Base-by-base conservation (phyloP, 2,113 vertebrate species). In the Nesoenas mayeri region DNA sequence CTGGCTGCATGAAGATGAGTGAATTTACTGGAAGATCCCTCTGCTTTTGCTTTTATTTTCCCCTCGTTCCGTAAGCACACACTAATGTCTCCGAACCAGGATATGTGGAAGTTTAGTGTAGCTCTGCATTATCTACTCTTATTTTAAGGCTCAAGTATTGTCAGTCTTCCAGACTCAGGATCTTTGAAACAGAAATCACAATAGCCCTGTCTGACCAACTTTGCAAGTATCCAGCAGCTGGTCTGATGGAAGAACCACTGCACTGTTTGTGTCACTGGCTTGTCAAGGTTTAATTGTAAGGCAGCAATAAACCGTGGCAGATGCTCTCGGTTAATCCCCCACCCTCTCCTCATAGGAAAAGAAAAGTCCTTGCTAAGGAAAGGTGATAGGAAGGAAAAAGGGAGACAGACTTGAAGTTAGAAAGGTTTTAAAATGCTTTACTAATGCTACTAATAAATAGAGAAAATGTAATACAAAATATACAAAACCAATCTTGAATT, bases 51-150 rank as follows among this genome's bases (percentile, higher is more conserved):
- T 61, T 6, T 1, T 64, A 18, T 71, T 81, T 79, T 70, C 22
- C 1, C 3, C 31, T 70, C 7, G 47, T 73, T 69, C 10, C 0
- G 0, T 65, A 81, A 78, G 9, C 15, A 32, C 7, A 32, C 1
- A 0, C 15, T 79, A 13, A 28, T 28, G 16, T 65, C 47, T 56
- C 34, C 3, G 2, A 78, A 61, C 5, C 19, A n/a, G 34, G 4
- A n/a, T 15, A 36, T 4, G 6, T 32, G 28, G 11, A 72, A 78
- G 12, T 81, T 19, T 81, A 11, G 8, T 73, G 38, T 40, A 73
- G 31, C 15, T 85, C 57, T 81, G 15, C 14, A 6, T 36, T 47
- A 29, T 26, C 32, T 57, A 11, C 18, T 81, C 32, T 77, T 48
- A 4, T 42, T 79, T 40, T 47, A 73, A 65, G 50, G 42, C 32